Base-by-base conservation (phyloP, 1,140 invertebrate genomes). In the Diachasma alloeum region DNA sequence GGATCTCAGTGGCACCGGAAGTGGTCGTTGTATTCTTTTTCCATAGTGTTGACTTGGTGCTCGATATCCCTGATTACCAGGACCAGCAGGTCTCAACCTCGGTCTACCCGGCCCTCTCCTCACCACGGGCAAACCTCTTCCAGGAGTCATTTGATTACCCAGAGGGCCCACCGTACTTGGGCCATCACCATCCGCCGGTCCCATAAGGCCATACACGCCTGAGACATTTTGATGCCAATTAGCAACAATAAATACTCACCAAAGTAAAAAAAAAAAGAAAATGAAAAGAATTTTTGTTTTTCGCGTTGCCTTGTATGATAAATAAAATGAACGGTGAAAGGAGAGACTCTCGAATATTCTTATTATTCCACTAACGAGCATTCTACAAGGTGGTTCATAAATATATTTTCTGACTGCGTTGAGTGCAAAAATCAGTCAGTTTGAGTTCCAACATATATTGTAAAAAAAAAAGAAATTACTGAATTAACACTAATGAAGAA, bases 61-160 rank as follows among this genome's bases (percentile, higher is more conserved):
- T 10, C 93, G 90, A 24, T 90, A 89, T 17, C 92, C 92, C 69
- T 91, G 89, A 83, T 94, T 91, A 0, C 91, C 87, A 0, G 93
- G 93, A 4, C 93, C 93, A 48, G 90, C 89, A 1, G 91, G 93
- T 78, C 92, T 91, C 6, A 95, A 87, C 4, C 95, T 89, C 0
- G 96, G 96, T 81, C 96, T 86, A 15, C 96, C 96, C 0, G 95
- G 94, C 10, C 95, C 95, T 26, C 94, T 86, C 73, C 93, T 90
- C 17, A 24, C 78, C 44, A 3, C 53, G 24, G 46, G 8, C 0
- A 71, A 68, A 19, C 83, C 80, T n/a, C 84, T 79, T 22, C 74
- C 79, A 0, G 81, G 46, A 0, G 83, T 56, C 31, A 37, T 0
- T 0, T 80, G 37, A 1, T 75, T 78, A 1, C 85, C 83, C 5